phyloP scores from a whole-genome alignment of 2,797 vertebrate genomes.

The Chloroceryle inda region DNA sequence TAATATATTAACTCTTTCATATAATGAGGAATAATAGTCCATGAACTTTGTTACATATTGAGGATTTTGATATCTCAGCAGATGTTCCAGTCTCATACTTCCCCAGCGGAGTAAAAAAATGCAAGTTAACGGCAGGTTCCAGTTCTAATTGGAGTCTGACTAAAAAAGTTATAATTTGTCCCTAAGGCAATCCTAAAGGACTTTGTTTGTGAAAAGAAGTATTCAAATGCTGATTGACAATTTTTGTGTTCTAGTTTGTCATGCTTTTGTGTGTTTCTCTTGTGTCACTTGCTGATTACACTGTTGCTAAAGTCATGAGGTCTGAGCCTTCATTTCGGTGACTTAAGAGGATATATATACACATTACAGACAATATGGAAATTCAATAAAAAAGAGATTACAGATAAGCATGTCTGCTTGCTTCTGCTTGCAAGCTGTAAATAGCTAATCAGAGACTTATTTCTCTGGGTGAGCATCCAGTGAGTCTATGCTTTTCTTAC shows the following conservation, averaged over 20 bases:
- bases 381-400: conserved; percentile 24
- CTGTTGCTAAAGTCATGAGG: neutral
- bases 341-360: neutral
- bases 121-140: neutral
- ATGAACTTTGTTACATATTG: neutral
- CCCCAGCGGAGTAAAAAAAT: neutral
- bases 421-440: conserved; percentile 2
- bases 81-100: neutral
- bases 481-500: neutral
- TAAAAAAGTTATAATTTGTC: neutral
- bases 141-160: neutral
- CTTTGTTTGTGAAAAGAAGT: neutral
- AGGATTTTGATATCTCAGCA: neutral
- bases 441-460: neutral
- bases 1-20: neutral
- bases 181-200: neutral
- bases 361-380: neutral
- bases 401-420: neutral
- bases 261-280: neutral
- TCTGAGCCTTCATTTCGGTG: neutral
- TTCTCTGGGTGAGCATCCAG: neutral
- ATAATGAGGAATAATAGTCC: neutral
- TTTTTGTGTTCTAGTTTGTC: neutral
- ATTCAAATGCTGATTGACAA: neutral
- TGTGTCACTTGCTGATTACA: neutral